phyloP scores from a whole-genome alignment of 35 echinoderm and acorn worm genomes.

The Lytechinus variegatus region DNA sequence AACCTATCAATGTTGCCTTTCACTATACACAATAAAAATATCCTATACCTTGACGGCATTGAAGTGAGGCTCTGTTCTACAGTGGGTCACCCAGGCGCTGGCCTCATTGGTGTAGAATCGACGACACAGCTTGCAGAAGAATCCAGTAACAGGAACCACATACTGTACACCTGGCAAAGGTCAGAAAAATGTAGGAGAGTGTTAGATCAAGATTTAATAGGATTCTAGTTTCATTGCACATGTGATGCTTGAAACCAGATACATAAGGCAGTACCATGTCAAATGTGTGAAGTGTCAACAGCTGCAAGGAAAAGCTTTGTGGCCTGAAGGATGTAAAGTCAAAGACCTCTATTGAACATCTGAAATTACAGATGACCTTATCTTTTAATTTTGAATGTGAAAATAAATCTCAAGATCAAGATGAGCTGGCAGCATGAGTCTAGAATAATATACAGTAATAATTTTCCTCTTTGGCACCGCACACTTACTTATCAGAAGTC shows the following conservation, averaged over 20 bases:
- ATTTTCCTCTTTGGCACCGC: too few species aligned
- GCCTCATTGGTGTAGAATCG: conserved; percentile 93
- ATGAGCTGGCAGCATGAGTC: too few species aligned
- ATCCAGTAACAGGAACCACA: conserved; percentile 89
- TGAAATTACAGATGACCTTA: too few species aligned
- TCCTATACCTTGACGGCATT: conserved; percentile 71
- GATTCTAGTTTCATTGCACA: not conserved
- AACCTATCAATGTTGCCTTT: not conserved
- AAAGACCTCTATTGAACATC: too few species aligned
- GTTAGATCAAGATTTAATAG: not conserved
- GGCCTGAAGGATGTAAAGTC: not conserved
- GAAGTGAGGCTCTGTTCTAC: conserved; percentile 67
- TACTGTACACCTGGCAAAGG: conserved; percentile 67
- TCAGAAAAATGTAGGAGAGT: not conserved
- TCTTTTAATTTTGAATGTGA: too few species aligned
- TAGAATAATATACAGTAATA: too few species aligned
- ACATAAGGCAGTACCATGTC: not conserved
- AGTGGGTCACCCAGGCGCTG: conserved; percentile 80
- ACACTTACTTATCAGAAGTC: too few species aligned
- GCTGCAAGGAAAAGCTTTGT: not conserved
- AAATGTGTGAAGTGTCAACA: not conserved
- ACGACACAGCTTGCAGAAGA: conserved; percentile 95
- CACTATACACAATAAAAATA: not conserved
- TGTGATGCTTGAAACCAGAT: not conserved
- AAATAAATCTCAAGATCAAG: too few species aligned